Percentiles rank a stretch among this genome's conserved stretches.
Evolutionary conservation across 2,797 vertebrate species (phyloP).

Genomic region (Sebastes wilsoni): DNA sequence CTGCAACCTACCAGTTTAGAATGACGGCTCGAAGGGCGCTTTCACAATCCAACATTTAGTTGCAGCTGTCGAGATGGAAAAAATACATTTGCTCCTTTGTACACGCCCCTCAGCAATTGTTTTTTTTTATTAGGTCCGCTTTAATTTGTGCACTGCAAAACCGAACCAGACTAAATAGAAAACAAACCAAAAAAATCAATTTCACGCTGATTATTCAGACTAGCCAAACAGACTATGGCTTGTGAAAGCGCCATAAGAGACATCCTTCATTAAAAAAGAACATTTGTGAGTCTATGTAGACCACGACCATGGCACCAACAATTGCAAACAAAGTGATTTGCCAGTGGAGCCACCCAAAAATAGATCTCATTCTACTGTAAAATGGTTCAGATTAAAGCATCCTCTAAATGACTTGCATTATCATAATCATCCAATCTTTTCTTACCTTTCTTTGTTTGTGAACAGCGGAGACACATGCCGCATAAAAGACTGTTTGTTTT

Average conservation of each 20-base stretch:
- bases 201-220: too few species aligned
- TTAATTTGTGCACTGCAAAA: too few species aligned
- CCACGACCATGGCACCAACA: background rate
- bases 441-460: background rate
- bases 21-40: background rate
- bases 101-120: background rate
- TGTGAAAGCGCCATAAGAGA: background rate
- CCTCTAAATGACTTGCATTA: conserved; percentile 3
- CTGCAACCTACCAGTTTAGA: background rate
- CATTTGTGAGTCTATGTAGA: background rate
- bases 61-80: background rate
- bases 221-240: accelerated
- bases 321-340: background rate
- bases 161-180: too few species aligned
- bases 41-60: too few species aligned
- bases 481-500: conserved; percentile 15
- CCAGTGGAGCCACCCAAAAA: background rate
- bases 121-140: too few species aligned
- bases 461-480: background rate
- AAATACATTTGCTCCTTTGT: background rate
- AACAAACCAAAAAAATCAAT: accelerated
- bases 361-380: conserved; percentile 1
- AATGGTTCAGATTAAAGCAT: conserved; percentile 17
- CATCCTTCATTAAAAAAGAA: background rate
- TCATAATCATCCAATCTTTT: background rate